Conservation (phyloP, 1,140 invertebrate genomes). For the Propsilocerus akamusi region DNA sequence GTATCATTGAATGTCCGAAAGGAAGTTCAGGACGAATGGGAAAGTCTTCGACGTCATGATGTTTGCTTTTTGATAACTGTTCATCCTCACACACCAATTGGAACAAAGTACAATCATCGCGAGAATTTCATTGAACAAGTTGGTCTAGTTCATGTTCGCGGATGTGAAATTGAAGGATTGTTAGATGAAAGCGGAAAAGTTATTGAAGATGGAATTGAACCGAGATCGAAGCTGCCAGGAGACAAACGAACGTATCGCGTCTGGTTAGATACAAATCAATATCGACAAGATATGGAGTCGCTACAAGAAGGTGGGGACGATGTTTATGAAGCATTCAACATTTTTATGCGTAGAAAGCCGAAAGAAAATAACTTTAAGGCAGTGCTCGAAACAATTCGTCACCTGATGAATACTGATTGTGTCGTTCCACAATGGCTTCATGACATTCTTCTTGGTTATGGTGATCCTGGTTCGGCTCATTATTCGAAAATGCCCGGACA, state of each 20-base stretch:
- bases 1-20: conserved; percentile 77
- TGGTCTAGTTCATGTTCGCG: conserved; percentile 78
- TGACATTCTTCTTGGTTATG: conserved; percentile 94
- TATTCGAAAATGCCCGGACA: conserved; percentile 74
- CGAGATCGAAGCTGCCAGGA: conserved; percentile 64
- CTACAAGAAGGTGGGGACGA: conserved; percentile 35
- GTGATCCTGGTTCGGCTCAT: conserved; percentile 88
- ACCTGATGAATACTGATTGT: conserved; percentile 98
- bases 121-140: conserved; percentile 78
- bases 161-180: conserved; percentile 98
- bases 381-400: conserved; percentile 92
- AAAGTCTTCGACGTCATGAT: conserved; percentile 89
- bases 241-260: conserved; percentile 86
- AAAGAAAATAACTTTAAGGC: conserved; percentile 99
- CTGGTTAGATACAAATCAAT: conserved; percentile 92
- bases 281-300: conserved; percentile 79
- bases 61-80: conserved; percentile 93
- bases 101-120: conserved; percentile 62
- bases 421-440: conserved; percentile 98
- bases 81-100: conserved; percentile 61
- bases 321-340: conserved; percentile 94
- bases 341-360: conserved; percentile 91
- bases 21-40: conserved; percentile 95
- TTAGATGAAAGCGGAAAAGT: conserved; percentile 89
- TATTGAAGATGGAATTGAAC: conserved; percentile 92